These are phyloP conservation scores for Ophraella communa DNA, from an alignment of 2,888 invertebrate genomes.

Conservation along the genomic window DNA sequence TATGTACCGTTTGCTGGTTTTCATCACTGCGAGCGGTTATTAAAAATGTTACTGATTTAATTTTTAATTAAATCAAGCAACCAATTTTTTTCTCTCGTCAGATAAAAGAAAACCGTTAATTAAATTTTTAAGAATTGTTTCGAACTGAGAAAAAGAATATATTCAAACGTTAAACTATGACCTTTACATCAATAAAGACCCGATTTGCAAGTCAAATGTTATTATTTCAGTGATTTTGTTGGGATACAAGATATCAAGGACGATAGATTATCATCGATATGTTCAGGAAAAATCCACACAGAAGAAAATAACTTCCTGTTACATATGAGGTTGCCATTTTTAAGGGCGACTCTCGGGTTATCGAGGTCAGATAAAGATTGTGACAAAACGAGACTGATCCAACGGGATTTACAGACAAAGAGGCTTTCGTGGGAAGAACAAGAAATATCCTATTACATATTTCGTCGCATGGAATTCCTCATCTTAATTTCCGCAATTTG, in stretches of 20 bases:
- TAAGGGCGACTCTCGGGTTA: constrained; percentile 1
- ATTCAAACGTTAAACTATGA: not conserved
- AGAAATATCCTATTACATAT: constrained; percentile 6
- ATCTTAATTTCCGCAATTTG: not conserved
- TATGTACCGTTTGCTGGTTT: too few species aligned
- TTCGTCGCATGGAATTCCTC: constrained; percentile 9
- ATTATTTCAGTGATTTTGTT: not conserved
- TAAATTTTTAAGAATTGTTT: too few species aligned
- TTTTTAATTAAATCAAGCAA: not conserved
- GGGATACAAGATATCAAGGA: not conserved
- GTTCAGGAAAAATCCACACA: not conserved
- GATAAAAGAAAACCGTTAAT: not conserved
- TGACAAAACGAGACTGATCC: constrained; percentile 27
- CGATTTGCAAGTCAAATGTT: not conserved
- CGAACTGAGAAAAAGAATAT: too few species aligned
- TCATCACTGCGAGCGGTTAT: not conserved
- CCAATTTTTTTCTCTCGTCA: not conserved
- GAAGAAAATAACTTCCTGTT: not conserved
- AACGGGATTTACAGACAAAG: constrained; percentile 19
- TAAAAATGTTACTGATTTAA: not conserved
- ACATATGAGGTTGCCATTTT: not conserved
- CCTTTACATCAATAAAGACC: too few species aligned
- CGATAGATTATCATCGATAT: not conserved
- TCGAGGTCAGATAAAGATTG: constrained; percentile 24
- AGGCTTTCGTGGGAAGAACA: constrained; percentile 2